phyloP scores from a whole-genome alignment of 2,797 vertebrate genomes.

The Sebastiscus albofasciatus region DNA sequence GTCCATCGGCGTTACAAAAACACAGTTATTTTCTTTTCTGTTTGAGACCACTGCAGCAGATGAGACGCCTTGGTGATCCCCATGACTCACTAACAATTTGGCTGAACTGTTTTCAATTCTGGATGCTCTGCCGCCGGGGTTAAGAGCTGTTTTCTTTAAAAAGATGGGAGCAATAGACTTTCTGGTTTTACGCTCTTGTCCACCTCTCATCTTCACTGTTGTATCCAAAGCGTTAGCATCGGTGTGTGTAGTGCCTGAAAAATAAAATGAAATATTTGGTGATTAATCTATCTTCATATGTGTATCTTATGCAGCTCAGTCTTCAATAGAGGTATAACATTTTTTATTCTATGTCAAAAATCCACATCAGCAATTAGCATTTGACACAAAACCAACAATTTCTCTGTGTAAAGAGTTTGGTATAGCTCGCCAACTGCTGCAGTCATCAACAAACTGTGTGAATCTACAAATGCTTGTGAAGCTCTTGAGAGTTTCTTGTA shows the following conservation, averaged over 20 bases:
- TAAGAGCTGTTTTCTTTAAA: constrained; percentile 57
- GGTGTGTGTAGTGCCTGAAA: constrained; percentile 56
- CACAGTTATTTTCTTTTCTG: constrained; percentile 35
- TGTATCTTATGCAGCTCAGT: background rate
- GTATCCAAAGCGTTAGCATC: constrained; percentile 50
- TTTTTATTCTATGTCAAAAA: background rate
- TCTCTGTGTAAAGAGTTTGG: background rate
- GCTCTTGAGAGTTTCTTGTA: background rate
- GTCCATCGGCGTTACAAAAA: constrained; percentile 70
- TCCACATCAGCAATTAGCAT: background rate
- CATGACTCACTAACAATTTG: constrained; percentile 53
- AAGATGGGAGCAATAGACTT: constrained; percentile 59
- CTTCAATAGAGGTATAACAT: background rate
- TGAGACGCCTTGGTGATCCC: constrained; percentile 20
- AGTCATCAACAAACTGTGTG: background rate
- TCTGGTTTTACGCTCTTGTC: constrained; percentile 73
- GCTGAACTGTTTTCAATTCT: constrained; percentile 73
- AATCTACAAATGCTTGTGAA: background rate
- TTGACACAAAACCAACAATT: background rate
- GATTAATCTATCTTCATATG: background rate
- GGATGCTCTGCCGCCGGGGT: constrained; percentile 43
- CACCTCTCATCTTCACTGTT: constrained; percentile 45
- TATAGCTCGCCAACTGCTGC: background rate
- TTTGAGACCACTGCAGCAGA: constrained; percentile 13
- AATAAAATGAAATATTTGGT: constrained; percentile 10